Evolutionary conservation across 1,140 invertebrate species (phyloP).

Genomic region (Tachypleus tridentatus): DNA sequence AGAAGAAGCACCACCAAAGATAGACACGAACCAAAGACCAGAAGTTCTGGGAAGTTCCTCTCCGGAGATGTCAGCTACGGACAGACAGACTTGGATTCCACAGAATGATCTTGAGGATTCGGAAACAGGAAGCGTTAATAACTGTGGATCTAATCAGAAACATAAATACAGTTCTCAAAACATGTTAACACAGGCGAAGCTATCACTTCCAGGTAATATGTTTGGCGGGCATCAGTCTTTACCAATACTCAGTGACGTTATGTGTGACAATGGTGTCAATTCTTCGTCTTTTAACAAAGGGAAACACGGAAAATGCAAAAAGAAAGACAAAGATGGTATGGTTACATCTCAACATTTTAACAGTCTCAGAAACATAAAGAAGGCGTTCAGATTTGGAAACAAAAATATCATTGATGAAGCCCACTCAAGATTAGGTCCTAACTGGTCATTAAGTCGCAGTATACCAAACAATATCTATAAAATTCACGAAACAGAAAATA

Average conservation of each 20-base stretch:
- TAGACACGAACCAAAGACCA: constrained; percentile 4
- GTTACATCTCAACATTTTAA: background rate
- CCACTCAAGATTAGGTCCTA: constrained; percentile 10
- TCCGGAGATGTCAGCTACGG: too few relatives aligned
- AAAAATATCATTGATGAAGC: constrained; percentile 14
- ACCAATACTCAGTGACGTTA: too few relatives aligned
- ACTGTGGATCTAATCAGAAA: background rate
- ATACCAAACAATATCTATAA: constrained; percentile 18
- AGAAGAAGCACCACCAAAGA: background rate
- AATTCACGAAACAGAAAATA: too few relatives aligned
- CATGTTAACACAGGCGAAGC: background rate
- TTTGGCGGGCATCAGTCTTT: background rate
- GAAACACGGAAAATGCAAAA: background rate
- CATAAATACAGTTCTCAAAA: background rate
- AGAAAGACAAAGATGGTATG: background rate
- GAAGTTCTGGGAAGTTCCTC: too few relatives aligned
- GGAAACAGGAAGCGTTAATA: constrained; percentile 11
- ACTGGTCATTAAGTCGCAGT: constrained; percentile 30
- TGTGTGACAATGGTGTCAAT: too few relatives aligned
- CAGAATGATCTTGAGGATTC: constrained; percentile 17
- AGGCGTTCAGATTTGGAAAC: constrained; percentile 10
- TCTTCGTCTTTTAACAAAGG: too few relatives aligned
- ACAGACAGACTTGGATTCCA: constrained; percentile 10
- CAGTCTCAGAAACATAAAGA: constrained; percentile 6
- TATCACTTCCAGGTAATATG: background rate